Evolutionary conservation across 1,140 invertebrate species (phyloP), one percentile per base, ranked within the genome.

Genomic region (Drosophila ercepeae): DNA sequence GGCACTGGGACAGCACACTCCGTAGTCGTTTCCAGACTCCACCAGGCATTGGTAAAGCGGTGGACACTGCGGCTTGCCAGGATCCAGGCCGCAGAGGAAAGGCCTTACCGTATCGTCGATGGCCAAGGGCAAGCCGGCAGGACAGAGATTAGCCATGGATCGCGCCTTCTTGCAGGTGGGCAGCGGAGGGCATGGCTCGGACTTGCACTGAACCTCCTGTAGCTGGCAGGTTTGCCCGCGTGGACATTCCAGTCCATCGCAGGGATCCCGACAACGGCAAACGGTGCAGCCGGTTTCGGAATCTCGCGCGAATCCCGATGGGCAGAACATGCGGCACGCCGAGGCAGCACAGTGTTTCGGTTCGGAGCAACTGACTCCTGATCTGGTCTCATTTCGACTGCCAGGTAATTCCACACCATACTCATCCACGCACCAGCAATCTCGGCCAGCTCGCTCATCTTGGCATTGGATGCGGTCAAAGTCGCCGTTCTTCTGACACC

Each of bases 261-360:
- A 97, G 0, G 96, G 96, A 90, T 97, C 96, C 2, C 94, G 92
- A 72, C 97, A 97, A 67, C 95, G 94, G 91, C 97, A 97, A 13
- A 95, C 92, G 0, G 95, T 94, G 89, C 96, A 97, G 4, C 96
- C 96, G 0, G 90, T 92, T 13, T 72, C 70, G 1, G 78, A 36
- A 50, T 95, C 94, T 0, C 92, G 73, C 60, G 94, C 93, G 89
- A 97, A 97, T 42, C 96, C 96, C 64, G 96, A 93, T 0, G 96
- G 96, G 88, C 96, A 97, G 50, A 97, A 93, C 96, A 97, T 97
- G n/a, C 96, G 94, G 76, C 96, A 97, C 0, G 94, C 95, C 67
- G 96, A 95, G 0, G 95, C 95, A 1, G 95, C 94, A 78, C 96
- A 97, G 2, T 94, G 92, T 23, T 93, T 93, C 0, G 82, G 92